phyloP scores from a whole-genome alignment of 2,797 vertebrate species.

The Lepus townsendii region DNA sequence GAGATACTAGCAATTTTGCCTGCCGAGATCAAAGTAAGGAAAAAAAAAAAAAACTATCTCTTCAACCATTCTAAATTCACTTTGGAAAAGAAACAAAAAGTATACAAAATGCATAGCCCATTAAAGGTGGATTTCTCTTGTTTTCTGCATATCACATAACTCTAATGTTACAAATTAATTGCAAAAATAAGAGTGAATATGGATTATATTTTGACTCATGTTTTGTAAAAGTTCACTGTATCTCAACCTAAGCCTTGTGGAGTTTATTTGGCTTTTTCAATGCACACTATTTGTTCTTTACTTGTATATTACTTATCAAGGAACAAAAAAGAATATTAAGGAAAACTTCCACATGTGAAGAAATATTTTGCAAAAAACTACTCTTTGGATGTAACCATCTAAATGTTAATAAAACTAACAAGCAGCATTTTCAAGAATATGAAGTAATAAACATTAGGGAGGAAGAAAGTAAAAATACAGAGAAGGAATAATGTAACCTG shows the following conservation, averaged over 20 bases:
- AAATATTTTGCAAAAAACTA: slow-evolving; percentile 17
- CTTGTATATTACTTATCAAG: slow-evolving; percentile 60
- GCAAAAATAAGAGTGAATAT: slow-evolving; percentile 23
- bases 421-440: slow-evolving; percentile 54
- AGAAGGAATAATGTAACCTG: not conserved
- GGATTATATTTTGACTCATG: not conserved
- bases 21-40: slow-evolving; percentile 2
- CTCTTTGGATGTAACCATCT: slow-evolving; percentile 49
- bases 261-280: slow-evolving; percentile 60
- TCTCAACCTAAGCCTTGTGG: not conserved
- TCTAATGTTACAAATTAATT: slow-evolving; percentile 33
- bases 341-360: not conserved
- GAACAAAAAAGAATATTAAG: slow-evolving; percentile 16
- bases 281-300: slow-evolving; percentile 45
- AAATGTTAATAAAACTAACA: slow-evolving; percentile 57
- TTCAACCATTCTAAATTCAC: slow-evolving; percentile 32
- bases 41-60: not conserved
- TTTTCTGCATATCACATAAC: not conserved
- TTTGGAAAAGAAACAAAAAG: not conserved
- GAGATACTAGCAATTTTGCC: slow-evolving; percentile 46
- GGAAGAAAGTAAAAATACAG: not conserved
- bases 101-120: not conserved
- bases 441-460: slow-evolving; percentile 26
- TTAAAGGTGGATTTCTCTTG: not conserved
- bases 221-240: slow-evolving; percentile 21